Evolutionary conservation across 2,113 vertebrate genomes (phyloP).

Genomic region (Podocnemis expansa): DNA sequence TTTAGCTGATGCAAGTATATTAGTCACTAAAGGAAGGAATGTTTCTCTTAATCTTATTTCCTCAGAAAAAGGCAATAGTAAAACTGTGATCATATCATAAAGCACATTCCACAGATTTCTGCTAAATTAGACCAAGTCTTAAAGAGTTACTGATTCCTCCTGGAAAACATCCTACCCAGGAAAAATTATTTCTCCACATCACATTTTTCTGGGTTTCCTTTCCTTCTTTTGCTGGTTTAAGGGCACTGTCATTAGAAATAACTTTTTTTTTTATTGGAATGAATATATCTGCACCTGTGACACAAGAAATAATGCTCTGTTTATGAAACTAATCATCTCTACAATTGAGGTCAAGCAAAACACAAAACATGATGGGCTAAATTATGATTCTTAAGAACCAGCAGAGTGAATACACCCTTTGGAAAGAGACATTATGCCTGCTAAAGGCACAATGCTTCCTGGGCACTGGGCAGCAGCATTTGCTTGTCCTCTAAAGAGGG

Average conservation of each 20-base stretch:
- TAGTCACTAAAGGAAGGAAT: neutral
- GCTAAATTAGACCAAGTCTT: constrained; percentile 31
- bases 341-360: neutral
- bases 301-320: neutral
- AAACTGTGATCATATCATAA: constrained; percentile 27
- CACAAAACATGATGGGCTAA: neutral
- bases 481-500: neutral
- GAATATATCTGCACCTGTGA: neutral
- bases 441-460: neutral
- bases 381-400: neutral
- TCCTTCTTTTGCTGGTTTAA: neutral
- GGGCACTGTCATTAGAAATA: neutral
- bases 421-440: neutral
- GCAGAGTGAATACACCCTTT: neutral
- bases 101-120: constrained; percentile 52
- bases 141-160: neutral
- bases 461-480: neutral
- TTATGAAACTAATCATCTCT: neutral
- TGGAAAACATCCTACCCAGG: constrained; percentile 51
- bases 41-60: constrained; percentile 20
- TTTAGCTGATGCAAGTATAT: neutral
- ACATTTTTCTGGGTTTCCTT: constrained; percentile 1
- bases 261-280: constrained; percentile 17
- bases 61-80: constrained; percentile 26
- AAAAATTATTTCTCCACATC: constrained; percentile 24